Percentiles rank a stretch among this genome's conserved stretches.
phyloP scores from a whole-genome alignment of 92 coral and sea anemone genomes.

The Plumapathes pennacea region DNA sequence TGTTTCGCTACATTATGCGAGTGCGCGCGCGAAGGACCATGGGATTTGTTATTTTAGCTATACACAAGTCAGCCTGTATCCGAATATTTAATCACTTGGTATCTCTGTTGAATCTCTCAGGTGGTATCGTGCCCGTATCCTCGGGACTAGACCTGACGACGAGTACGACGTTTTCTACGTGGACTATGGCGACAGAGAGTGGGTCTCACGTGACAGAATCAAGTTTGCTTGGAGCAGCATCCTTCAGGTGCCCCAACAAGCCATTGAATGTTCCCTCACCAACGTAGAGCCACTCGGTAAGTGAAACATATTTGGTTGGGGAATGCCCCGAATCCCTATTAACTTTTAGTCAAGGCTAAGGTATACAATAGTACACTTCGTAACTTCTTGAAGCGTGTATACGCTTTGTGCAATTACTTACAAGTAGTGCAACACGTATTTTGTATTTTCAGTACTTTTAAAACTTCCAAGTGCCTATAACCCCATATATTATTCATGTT shows the following conservation, averaged over 20 bases:
- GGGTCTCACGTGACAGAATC: conserved; percentile 75
- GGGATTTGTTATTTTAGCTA: no score
- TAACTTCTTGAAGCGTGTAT: no score
- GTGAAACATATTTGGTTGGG: conserved; percentile 1
- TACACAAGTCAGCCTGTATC: no score
- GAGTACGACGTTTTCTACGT: conserved; percentile 96
- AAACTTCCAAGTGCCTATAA: no score
- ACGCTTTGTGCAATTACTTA: no score
- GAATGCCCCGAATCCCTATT: no score
- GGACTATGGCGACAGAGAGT: conserved; percentile 93
- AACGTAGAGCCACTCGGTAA: conserved; percentile 77
- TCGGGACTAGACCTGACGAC: conserved; percentile 81
- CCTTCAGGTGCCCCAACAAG: conserved; percentile 82
- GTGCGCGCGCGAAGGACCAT: no score
- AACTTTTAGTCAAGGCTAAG: not conserved
- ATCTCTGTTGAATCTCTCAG: conserved; percentile 21
- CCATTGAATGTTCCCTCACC: conserved; percentile 83
- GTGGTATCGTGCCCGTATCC: conserved; percentile 91
- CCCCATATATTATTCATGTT: no score
- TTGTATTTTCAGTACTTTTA: no score
- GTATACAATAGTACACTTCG: no score
- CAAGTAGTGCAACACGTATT: no score
- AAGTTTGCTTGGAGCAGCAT: conserved; percentile 70
- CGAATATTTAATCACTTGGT: not conserved
- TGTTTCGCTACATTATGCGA: no score